Base-by-base conservation (phyloP, 1,140 invertebrate species). In the Meloidogyne hapla region DNA sequence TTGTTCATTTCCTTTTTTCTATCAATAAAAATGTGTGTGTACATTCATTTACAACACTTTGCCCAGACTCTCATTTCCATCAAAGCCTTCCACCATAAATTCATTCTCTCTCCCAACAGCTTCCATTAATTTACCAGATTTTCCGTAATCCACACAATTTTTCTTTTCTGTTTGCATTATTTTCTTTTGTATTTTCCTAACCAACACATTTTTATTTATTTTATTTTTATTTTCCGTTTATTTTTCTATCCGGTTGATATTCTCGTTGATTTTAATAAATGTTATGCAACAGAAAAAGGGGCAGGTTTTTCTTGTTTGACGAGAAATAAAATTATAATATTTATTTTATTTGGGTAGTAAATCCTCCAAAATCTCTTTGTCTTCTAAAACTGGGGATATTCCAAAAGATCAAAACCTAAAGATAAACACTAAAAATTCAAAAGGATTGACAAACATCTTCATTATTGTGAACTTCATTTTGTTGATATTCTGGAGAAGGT, bases 51-150 rank as follows among this genome's bases (percentile, higher is more conserved):
- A 33, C 33, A 33, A 33, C 33, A 33, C 4, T 33, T 33, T 33
- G 33, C 33, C 33, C 33, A 33, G 33, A 6, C 33, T 33, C n/a
- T n/a, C 1, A 3, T n/a, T n/a, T 6, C 8, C 4, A 15, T 56
- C 18, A 56, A 15, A 45, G 0, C n/a, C 48, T 56, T 56, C n/a
- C 6, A n/a, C n/a, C 48, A 56, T 18, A 6, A 2, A 18, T 48
- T 21, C 6, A 56, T 56, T 56, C 6, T 56, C n/a, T n/a, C 18
- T 18, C 48, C 48, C n/a, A n/a, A n/a, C n/a, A 8, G 48, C 48
- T 56, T 56, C 48, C 48, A 56, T 56, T 56, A 56, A 56, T 56
- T 56, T 56, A 56, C 48, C 48, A 56, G 48, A 56, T 56, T 56
- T 56, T 56, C 48, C 48, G 48, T 56, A n/a, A 56, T 56, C 48